Evolutionary conservation across 2,888 invertebrate genomes (phyloP).

Genomic region (Pterostichus niger): DNA sequence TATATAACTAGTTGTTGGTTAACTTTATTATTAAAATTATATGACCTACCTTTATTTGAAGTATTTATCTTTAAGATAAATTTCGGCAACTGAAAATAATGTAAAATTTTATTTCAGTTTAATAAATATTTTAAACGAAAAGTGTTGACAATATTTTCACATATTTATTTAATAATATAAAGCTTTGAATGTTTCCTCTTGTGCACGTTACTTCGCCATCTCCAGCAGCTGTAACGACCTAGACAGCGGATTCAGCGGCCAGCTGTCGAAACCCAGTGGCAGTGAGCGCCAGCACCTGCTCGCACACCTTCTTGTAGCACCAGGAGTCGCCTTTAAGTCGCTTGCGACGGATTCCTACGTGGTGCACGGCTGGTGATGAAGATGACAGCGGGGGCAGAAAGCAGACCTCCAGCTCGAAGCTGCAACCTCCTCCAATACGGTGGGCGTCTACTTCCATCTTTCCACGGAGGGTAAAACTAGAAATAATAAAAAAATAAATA

Average conservation of each 20-base stretch:
- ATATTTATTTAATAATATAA: no score
- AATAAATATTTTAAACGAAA: no score
- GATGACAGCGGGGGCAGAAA: conserved; percentile 75
- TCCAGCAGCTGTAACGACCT: conserved; percentile 20
- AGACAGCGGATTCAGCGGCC: conserved; percentile 72
- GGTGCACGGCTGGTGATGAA: conserved; percentile 67
- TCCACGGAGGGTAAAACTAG: conserved; percentile 82
- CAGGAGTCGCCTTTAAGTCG: conserved; percentile 88
- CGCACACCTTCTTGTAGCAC: conserved; percentile 89
- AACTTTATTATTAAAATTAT: no score
- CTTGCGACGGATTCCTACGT: conserved; percentile 85
- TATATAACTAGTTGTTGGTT: no score
- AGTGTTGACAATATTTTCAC: no score
- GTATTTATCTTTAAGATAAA: no score
- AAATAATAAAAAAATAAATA: not conserved
- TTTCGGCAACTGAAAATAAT: no score
- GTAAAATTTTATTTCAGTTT: no score
- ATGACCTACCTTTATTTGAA: no score
- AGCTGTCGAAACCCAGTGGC: conserved; percentile 71
- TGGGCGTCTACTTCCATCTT: conserved; percentile 78
- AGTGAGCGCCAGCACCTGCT: conserved; percentile 83
- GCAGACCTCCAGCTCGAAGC: conserved; percentile 87
- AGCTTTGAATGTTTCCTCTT: no score
- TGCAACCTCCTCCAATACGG: conserved; percentile 76
- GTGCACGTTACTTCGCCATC: no score